Evolutionary conservation across 2,113 vertebrate genomes (phyloP).

Genomic region (Xenotilapia flavipinnis): DNA sequence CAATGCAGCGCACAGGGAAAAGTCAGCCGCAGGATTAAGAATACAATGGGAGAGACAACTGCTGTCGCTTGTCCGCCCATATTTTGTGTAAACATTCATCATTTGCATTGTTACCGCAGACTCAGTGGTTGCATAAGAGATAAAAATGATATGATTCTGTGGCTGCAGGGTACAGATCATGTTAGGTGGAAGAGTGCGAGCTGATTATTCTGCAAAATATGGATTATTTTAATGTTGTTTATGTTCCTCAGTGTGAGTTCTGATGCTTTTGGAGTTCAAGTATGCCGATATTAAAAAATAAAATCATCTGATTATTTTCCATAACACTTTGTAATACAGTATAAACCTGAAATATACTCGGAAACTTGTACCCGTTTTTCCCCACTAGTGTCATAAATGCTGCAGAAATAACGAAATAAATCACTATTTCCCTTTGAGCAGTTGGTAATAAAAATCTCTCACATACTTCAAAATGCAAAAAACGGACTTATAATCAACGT

Average conservation of each 20-base stretch:
- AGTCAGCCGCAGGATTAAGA: background rate
- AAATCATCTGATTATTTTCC: background rate
- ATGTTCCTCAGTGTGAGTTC: background rate
- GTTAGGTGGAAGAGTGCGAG: background rate
- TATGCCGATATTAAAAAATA: background rate
- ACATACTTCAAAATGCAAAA: background rate
- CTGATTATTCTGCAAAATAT: background rate
- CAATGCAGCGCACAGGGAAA: background rate
- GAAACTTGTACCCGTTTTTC: background rate
- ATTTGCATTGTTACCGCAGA: background rate
- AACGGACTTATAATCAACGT: background rate
- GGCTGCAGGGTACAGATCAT: background rate
- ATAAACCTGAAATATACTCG: background rate
- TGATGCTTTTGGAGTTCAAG: background rate
- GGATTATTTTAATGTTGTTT: background rate
- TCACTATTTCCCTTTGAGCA: background rate
- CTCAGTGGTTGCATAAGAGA: background rate
- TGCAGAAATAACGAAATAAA: background rate
- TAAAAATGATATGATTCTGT: background rate
- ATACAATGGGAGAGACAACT: background rate
- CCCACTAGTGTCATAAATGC: background rate
- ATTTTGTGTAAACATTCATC: background rate
- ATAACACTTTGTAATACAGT: background rate
- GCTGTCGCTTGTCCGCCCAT: background rate
- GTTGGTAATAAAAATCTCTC: background rate